Conservation (phyloP, 2,797 vertebrate species). For the Loris lydekkerianus region DNA sequence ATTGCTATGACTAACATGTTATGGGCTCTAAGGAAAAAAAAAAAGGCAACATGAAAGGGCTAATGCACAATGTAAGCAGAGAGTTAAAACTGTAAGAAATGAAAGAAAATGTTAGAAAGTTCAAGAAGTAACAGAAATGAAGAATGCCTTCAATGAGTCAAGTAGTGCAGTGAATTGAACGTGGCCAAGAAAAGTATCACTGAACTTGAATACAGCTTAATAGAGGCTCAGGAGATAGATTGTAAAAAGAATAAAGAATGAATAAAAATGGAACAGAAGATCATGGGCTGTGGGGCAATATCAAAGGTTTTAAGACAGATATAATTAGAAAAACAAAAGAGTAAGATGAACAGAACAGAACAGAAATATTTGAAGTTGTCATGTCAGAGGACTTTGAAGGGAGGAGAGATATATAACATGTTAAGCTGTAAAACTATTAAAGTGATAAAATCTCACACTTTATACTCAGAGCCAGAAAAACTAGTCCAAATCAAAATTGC, state of each 20-base stretch:
- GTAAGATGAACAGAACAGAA: background rate
- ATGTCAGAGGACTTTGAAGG: background rate
- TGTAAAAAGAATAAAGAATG: background rate
- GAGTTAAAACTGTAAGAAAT: background rate
- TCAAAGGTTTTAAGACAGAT: background rate
- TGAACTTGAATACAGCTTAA: background rate
- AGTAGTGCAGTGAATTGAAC: background rate
- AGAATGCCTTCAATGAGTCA: background rate
- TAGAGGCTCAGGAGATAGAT: background rate
- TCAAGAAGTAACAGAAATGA: background rate
- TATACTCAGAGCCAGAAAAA: no score
- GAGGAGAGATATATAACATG: no score
- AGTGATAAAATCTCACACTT: no score
- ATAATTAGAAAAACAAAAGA: background rate
- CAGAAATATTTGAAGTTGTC: background rate
- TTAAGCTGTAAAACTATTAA: no score
- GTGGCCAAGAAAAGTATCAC: background rate
- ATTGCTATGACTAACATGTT: background rate
- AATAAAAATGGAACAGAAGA: background rate
- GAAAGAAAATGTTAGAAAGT: background rate
- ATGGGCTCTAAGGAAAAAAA: background rate
- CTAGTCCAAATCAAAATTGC: no score
- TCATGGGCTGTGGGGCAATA: background rate
- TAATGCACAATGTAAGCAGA: background rate
- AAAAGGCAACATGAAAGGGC: background rate